Evolutionary conservation across 2,888 invertebrate species (phyloP).

Genomic region (Aelia acuminata): DNA sequence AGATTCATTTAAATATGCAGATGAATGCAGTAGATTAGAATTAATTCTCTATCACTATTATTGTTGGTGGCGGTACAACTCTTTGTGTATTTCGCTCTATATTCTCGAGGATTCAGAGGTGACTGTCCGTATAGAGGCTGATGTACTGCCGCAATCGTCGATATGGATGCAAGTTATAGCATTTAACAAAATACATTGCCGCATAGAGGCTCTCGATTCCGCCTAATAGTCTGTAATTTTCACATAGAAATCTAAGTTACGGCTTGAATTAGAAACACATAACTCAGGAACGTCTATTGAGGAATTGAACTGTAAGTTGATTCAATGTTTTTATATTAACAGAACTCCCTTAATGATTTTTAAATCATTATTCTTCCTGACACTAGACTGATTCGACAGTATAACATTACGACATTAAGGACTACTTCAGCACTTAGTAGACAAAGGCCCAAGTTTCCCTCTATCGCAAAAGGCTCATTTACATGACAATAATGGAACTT

Average conservation of each 20-base stretch:
- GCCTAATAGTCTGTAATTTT: background rate
- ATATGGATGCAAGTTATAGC: background rate
- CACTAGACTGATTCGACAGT: too few relatives aligned
- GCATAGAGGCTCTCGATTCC: background rate
- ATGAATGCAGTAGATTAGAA: background rate
- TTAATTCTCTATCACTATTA: background rate
- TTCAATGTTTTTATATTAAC: too few relatives aligned
- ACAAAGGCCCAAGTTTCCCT: too few relatives aligned
- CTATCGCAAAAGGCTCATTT: too few relatives aligned
- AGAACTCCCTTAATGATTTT: too few relatives aligned
- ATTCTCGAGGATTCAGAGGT: background rate
- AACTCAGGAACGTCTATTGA: background rate
- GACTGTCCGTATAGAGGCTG: background rate
- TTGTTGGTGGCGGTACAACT: background rate
- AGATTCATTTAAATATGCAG: background rate
- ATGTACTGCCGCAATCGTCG: background rate
- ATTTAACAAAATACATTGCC: conserved; percentile 13
- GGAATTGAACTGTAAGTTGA: background rate
- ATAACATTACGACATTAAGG: too few relatives aligned
- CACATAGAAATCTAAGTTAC: background rate
- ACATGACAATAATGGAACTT: too few relatives aligned
- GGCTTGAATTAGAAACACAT: background rate
- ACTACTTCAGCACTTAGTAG: too few relatives aligned
- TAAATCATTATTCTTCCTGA: too few relatives aligned
- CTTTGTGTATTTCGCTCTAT: background rate